Conservation (phyloP, 2,113 vertebrate species). For the Stomatorhinus ivindoensis region DNA sequence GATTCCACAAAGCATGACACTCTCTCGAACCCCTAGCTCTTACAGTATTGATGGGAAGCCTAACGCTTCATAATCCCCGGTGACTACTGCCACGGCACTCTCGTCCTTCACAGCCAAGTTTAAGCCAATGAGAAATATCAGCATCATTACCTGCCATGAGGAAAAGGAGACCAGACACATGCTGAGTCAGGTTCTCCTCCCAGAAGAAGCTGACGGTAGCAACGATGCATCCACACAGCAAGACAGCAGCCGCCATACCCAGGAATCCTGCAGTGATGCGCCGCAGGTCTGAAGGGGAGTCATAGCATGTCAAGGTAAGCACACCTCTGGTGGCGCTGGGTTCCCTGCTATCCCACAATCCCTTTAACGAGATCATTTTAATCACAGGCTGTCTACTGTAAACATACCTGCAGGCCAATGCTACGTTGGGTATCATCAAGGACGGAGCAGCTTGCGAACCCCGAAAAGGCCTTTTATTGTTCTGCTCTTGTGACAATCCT, state of each 20-base stretch:
- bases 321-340: background rate
- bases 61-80: background rate
- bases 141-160: constrained; percentile 71
- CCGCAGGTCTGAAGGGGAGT: constrained; percentile 57
- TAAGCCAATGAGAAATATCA: background rate
- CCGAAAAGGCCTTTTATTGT: background rate
- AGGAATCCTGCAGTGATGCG: constrained; percentile 71
- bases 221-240: constrained; percentile 70
- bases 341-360: background rate
- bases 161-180: constrained; percentile 74
- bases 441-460: background rate
- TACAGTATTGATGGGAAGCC: background rate
- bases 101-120: background rate
- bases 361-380: background rate
- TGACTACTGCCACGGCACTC: background rate
- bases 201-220: constrained; percentile 71
- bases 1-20: background rate
- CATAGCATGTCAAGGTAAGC: background rate
- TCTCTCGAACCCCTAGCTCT: background rate
- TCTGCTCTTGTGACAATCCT: background rate
- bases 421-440: background rate
- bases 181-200: constrained; percentile 77
- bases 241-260: constrained; percentile 70
- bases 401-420: background rate
- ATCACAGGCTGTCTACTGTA: background rate